Evolutionary conservation across 2,113 vertebrate species (phyloP).

Genomic region (Ptychochromis oligacanthus): DNA sequence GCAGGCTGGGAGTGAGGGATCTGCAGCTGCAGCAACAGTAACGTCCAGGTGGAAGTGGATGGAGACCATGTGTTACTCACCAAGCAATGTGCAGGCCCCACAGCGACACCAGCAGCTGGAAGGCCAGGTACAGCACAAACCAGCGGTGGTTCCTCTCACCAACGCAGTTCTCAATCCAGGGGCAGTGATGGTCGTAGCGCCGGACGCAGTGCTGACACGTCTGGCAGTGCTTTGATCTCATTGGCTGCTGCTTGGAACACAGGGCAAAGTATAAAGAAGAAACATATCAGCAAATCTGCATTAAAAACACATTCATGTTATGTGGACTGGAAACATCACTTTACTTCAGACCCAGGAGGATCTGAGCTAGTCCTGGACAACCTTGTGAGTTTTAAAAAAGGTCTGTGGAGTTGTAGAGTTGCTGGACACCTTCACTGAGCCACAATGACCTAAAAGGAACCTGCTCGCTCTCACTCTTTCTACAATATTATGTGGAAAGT

Average conservation of each 20-base stretch:
- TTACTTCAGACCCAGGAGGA: no score
- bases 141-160: constrained; percentile 93
- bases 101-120: constrained; percentile 88
- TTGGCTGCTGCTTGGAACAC: constrained; percentile 85
- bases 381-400: no score
- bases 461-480: no score
- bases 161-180: constrained; percentile 96
- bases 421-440: no score
- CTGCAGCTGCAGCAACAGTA: neutral
- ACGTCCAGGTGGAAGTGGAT: neutral
- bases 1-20: neutral
- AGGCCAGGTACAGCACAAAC: constrained; percentile 86
- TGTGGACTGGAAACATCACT: no score
- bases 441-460: no score
- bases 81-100: constrained; percentile 89
- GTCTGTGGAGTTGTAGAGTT: no score
- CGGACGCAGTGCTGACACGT: constrained; percentile 90
- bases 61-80: constrained; percentile 74
- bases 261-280: neutral
- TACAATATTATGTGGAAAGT: no score
- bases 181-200: constrained; percentile 95
- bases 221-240: constrained; percentile 92
- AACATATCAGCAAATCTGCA: neutral
- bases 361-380: no score
- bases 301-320: no score